Percentiles rank a stretch among this genome's conserved stretches.
phyloP scores from a whole-genome alignment of 2,113 vertebrate genomes.

The Dromiciops gliroides region DNA sequence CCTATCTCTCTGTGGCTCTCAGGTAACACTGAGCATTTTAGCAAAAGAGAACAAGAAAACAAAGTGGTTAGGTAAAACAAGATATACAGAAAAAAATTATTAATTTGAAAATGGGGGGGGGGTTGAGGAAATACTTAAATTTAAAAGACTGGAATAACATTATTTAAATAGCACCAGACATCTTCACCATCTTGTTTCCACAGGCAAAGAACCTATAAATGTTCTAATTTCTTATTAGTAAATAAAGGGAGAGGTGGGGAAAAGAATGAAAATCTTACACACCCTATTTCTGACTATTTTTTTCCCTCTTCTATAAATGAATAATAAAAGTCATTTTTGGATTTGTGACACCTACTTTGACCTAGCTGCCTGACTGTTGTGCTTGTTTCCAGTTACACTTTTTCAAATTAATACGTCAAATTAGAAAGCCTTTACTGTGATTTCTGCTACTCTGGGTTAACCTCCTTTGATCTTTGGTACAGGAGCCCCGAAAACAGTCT shows the following conservation, averaged over 20 bases:
- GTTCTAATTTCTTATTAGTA: not conserved
- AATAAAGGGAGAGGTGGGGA: not conserved
- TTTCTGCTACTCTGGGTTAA: not conserved
- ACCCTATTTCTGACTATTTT: not conserved
- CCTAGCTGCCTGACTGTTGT: not conserved
- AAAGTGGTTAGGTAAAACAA: not conserved
- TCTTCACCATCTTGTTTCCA: conserved; percentile 28
- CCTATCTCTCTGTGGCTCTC: not conserved
- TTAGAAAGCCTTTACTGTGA: not conserved
- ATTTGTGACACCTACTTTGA: not conserved
- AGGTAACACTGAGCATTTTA: not conserved
- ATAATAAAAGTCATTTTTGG: not conserved
- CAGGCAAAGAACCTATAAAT: conserved; percentile 15
- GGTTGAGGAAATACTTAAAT: conserved; percentile 15
- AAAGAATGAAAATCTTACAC: not conserved
- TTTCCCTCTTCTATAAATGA: not conserved
- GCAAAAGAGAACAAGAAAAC: not conserved
- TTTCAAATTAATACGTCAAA: not conserved
- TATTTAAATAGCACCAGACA: conserved; percentile 28
- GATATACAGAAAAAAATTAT: not conserved
- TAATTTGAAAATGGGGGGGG: not conserved
- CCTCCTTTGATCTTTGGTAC: not conserved
- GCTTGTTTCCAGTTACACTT: not conserved
- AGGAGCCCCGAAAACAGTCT: not conserved
- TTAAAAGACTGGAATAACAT: conserved; percentile 11